Evolutionary conservation across 2,797 vertebrate genomes (phyloP).

Genomic region (Acrossocheilus fasciatus): DNA sequence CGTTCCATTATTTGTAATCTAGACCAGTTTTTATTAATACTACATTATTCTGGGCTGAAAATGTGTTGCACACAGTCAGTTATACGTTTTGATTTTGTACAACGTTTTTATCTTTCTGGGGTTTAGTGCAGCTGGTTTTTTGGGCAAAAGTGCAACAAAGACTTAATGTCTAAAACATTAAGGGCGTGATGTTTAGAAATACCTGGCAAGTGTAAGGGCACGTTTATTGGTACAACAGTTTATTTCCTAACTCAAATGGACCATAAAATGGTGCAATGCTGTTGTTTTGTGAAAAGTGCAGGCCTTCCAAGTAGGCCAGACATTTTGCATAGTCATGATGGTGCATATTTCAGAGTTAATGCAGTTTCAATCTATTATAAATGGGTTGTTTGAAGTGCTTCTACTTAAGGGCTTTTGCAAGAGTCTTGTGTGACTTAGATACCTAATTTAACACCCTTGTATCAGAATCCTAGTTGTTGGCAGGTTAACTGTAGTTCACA

Average conservation of each 20-base stretch:
- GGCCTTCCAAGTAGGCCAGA: slow-evolving; percentile 58
- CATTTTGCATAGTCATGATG: neutral
- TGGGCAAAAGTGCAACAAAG: slow-evolving; percentile 65
- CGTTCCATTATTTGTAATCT: neutral
- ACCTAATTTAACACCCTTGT: neutral
- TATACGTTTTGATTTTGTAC: neutral
- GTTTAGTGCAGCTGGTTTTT: slow-evolving; percentile 59
- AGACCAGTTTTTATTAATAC: neutral
- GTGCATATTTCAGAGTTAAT: slow-evolving; percentile 9
- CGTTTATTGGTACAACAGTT: slow-evolving; percentile 53
- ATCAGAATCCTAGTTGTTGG: neutral
- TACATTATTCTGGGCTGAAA: neutral
- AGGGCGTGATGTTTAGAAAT: slow-evolving; percentile 63
- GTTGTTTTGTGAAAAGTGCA: slow-evolving; percentile 39
- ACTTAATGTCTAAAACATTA: neutral
- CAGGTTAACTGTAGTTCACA: slow-evolving; percentile 63
- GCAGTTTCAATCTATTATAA: neutral
- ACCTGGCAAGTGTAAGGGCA: slow-evolving; percentile 52
- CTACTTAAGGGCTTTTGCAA: slow-evolving; percentile 50
- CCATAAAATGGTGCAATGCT: slow-evolving; percentile 55
- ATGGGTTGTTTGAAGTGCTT: slow-evolving; percentile 41
- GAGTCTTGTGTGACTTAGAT: neutral
- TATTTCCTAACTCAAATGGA: slow-evolving; percentile 64
- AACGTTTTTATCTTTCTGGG: slow-evolving; percentile 53
- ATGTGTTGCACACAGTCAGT: neutral